Percentiles rank a stretch among this genome's conserved stretches.
These are phyloP conservation scores for Rhinogobio ventralis DNA, from an alignment of 2,797 vertebrate genomes.

Conservation along the genomic window DNA sequence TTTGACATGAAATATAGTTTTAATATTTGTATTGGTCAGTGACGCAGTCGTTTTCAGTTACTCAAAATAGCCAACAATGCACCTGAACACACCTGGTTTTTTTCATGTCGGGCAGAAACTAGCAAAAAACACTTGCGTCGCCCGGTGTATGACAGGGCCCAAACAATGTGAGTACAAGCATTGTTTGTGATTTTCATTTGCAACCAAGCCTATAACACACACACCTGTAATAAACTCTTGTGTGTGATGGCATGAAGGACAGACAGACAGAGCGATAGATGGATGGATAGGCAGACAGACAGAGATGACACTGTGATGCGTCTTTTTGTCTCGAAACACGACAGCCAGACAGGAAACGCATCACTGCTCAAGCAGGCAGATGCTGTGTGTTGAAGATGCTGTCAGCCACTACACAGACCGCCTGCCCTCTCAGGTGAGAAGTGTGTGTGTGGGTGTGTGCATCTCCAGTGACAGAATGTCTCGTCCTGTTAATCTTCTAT, in stretches of 20 bases:
- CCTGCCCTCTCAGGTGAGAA: slow-evolving; percentile 2
- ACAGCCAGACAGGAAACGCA: background rate
- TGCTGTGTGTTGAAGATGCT: slow-evolving; percentile 30
- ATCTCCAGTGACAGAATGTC: background rate
- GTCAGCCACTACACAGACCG: background rate
- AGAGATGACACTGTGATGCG: background rate
- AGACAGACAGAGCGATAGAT: background rate
- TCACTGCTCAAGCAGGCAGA: slow-evolving; percentile 30
- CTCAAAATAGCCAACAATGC: too few relatives aligned
- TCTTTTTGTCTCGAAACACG: slow-evolving; percentile 34
- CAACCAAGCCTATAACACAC: background rate
- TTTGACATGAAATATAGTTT: too few relatives aligned
- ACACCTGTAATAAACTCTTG: background rate
- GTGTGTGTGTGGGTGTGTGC: too few relatives aligned
- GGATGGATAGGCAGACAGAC: background rate
- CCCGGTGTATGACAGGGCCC: too few relatives aligned
- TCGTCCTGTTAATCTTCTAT: background rate
- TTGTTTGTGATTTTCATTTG: background rate
- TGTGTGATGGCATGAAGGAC: slow-evolving; percentile 46
- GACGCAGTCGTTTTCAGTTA: too few relatives aligned
- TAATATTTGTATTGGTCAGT: too few relatives aligned
- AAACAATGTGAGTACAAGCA: background rate
- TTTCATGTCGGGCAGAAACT: too few relatives aligned
- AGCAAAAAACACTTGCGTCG: too few relatives aligned
- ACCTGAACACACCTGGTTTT: too few relatives aligned